phyloP scores from a whole-genome alignment of 2,888 invertebrate species.

The Chrysolina haemoptera region DNA sequence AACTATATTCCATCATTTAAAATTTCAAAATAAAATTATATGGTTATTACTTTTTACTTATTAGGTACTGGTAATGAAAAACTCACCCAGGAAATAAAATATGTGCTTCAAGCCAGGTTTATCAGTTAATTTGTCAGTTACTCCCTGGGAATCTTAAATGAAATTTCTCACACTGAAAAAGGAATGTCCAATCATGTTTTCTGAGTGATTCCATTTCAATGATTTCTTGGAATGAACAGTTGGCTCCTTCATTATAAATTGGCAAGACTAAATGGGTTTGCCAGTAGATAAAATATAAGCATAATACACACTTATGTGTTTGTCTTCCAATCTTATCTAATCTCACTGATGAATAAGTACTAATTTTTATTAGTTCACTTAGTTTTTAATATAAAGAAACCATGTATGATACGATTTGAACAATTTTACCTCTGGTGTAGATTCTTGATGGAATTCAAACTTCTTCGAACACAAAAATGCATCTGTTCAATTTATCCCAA shows the following conservation, averaged over 20 bases:
- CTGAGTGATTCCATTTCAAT: not conserved
- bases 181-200: no score
- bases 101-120: no score
- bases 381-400: no score
- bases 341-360: not conserved
- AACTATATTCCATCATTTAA: no score
- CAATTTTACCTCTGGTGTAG: not conserved
- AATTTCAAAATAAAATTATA: no score
- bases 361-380: not conserved
- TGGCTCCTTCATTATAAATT: not conserved
- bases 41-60: no score
- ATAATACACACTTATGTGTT: not conserved
- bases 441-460: not conserved
- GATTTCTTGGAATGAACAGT: not conserved
- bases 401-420: not conserved
- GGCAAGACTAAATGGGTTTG: not conserved
- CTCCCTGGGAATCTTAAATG: no score
- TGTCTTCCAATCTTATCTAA: slow-evolving; percentile 1
- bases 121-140: no score
- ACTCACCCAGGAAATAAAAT: no score
- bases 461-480: not conserved
- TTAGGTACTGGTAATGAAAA: no score
- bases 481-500: slow-evolving; percentile 13
- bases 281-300: not conserved
- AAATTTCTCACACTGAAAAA: no score